Percentiles rank a stretch among this genome's conserved stretches.
These are phyloP conservation scores for Esox niger DNA, from an alignment of 2,113 vertebrate genomes.

Conservation along the genomic window DNA sequence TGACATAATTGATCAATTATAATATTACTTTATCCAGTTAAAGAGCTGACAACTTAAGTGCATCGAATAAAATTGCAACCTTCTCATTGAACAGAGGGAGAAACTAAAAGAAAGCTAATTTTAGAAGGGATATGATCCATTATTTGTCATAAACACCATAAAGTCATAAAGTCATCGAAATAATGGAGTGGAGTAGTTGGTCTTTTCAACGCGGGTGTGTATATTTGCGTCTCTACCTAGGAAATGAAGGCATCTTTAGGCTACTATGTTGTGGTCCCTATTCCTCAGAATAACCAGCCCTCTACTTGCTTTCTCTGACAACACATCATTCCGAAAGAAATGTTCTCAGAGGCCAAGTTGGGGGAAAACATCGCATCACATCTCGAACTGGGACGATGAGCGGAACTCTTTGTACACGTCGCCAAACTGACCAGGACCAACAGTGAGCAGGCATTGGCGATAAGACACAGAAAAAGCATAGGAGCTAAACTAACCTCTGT, in stretches of 20 bases:
- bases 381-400: conserved; percentile 1
- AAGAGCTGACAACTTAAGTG: conserved; percentile 26
- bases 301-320: background rate
- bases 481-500: conserved; percentile 94
- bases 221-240: conserved; percentile 11
- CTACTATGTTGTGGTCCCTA: conserved; percentile 15
- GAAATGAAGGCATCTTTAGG: background rate
- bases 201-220: conserved; percentile 5
- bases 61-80: conserved; percentile 1
- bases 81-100: conserved; percentile 6
- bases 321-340: background rate
- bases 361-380: background rate
- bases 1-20: conserved; percentile 16
- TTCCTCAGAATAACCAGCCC: background rate
- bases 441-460: conserved; percentile 63
- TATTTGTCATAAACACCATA: conserved; percentile 58
- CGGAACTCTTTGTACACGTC: conserved; percentile 57
- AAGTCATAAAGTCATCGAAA: conserved; percentile 57
- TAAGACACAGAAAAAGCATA: conserved; percentile 65
- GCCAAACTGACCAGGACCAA: conserved; percentile 56
- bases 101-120: conserved; percentile 8
- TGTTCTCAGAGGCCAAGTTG: background rate
- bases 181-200: conserved; percentile 38
- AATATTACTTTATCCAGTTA: background rate
- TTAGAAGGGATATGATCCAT: conserved; percentile 28